Conservation (phyloP, 2,888 invertebrate species). For the Hydrotaea cyrtoneurina region DNA sequence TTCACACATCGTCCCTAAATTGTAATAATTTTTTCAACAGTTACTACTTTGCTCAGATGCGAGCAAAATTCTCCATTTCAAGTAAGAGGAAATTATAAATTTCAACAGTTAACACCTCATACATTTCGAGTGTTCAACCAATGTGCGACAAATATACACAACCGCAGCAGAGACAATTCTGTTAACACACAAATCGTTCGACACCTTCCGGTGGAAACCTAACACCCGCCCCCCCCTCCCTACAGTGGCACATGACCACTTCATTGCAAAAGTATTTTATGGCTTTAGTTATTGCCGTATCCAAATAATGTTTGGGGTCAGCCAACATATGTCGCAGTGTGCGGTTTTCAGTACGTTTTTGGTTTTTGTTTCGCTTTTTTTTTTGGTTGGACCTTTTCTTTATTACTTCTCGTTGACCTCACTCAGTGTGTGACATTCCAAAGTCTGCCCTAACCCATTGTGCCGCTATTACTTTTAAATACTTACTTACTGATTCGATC, state of each 20-base stretch:
- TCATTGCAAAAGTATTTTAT: slow-evolving; percentile 28
- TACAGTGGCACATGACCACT: background rate
- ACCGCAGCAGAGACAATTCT: too few species aligned
- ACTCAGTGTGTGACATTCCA: background rate
- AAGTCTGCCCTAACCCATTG: background rate
- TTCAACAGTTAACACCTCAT: too few species aligned
- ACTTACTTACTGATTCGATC: slow-evolving; percentile 31
- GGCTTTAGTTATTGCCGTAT: slow-evolving; percentile 9
- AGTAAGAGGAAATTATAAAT: too few species aligned
- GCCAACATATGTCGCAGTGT: slow-evolving; percentile 16
- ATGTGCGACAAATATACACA: too few species aligned
- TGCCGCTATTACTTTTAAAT: slow-evolving; percentile 6
- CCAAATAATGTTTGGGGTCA: background rate
- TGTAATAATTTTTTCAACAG: too few species aligned
- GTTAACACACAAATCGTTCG: too few species aligned
- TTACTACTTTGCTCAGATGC: too few species aligned
- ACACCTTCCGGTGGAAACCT: background rate
- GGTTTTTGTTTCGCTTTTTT: background rate
- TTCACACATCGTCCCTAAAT: too few species aligned
- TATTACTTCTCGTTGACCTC: slow-evolving; percentile 8
- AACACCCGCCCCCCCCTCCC: too few species aligned
- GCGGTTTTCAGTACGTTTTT: too few species aligned
- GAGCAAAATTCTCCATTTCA: too few species aligned
- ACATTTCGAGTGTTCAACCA: too few species aligned
- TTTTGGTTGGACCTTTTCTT: background rate